Evolutionary conservation across 2,113 vertebrate species (phyloP).

Genomic region (Rhinolophus sinicus): DNA sequence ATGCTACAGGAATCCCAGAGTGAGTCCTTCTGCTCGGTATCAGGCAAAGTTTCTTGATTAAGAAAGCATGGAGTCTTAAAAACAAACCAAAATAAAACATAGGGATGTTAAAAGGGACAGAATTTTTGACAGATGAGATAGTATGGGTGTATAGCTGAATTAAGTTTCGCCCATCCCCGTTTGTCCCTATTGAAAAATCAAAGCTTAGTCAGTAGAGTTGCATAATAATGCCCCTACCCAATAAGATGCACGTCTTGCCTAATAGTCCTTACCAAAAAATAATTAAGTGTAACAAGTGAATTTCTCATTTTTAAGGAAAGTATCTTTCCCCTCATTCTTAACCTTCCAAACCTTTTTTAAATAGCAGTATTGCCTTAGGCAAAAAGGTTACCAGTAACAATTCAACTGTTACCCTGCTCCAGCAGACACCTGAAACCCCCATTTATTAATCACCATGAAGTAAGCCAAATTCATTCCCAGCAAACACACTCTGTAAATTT

Average conservation of each 20-base stretch:
- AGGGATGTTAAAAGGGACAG: not conserved
- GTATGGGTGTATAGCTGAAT: not conserved
- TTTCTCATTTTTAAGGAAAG: slow-evolving; percentile 27
- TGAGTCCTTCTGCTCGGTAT: not conserved
- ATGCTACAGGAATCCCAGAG: not conserved
- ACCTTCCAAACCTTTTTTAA: not conserved
- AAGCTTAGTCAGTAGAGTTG: not conserved
- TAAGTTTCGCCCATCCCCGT: not conserved
- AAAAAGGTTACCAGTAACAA: not conserved
- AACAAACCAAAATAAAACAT: not conserved
- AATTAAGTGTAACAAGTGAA: not conserved
- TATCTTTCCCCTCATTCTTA: not conserved
- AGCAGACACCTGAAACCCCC: not conserved
- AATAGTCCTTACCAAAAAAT: not conserved
- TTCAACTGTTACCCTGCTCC: not conserved
- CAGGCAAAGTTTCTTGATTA: not conserved
- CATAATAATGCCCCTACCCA: not conserved
- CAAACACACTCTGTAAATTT: not conserved
- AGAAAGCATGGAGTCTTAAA: not conserved
- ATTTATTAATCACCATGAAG: not conserved
- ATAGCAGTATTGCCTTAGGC: not conserved
- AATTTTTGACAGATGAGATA: not conserved
- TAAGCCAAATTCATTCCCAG: not conserved
- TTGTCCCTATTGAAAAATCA: not conserved
- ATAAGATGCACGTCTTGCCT: not conserved